Evolutionary conservation across 1,140 invertebrate genomes (phyloP).

Genomic region (Saxidomus purpurata): DNA sequence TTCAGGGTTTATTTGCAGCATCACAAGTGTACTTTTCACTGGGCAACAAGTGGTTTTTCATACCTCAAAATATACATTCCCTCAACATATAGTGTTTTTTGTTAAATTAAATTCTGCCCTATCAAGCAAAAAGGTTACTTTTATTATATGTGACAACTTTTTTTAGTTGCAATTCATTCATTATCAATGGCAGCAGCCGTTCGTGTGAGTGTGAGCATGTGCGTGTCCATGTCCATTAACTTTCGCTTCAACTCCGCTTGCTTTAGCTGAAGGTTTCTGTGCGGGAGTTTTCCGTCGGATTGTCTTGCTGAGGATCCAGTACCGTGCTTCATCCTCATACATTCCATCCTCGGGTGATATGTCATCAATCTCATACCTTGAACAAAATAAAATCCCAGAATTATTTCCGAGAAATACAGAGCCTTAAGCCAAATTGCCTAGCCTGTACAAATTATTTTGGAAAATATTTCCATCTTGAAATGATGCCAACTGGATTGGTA

Average conservation of each 20-base stretch:
- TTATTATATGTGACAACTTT: too few relatives aligned
- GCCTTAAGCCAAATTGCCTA: too few relatives aligned
- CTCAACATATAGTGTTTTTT: too few relatives aligned
- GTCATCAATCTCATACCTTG: slow-evolving; percentile 87
- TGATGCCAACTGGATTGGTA: too few relatives aligned
- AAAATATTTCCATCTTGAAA: neutral
- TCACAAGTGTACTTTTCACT: too few relatives aligned
- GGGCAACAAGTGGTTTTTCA: too few relatives aligned
- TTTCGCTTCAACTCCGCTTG: neutral
- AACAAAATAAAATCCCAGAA: slow-evolving; percentile 71
- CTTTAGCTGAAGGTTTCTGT: neutral
- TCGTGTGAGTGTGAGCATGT: neutral
- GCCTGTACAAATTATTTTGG: neutral
- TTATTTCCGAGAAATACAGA: neutral
- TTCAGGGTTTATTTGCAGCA: too few relatives aligned
- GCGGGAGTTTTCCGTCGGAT: slow-evolving; percentile 66
- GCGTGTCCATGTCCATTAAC: slow-evolving; percentile 51
- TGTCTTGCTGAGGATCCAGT: slow-evolving; percentile 83
- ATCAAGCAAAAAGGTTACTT: too few relatives aligned
- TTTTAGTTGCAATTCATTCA: neutral
- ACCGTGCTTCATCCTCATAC: slow-evolving; percentile 82
- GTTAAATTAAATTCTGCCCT: too few relatives aligned
- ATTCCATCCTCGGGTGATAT: slow-evolving; percentile 85
- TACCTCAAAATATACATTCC: too few relatives aligned
- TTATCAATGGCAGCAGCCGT: slow-evolving; percentile 1